Evolutionary conservation across 1,140 invertebrate genomes (phyloP).

Genomic region (Papilio polytes): DNA sequence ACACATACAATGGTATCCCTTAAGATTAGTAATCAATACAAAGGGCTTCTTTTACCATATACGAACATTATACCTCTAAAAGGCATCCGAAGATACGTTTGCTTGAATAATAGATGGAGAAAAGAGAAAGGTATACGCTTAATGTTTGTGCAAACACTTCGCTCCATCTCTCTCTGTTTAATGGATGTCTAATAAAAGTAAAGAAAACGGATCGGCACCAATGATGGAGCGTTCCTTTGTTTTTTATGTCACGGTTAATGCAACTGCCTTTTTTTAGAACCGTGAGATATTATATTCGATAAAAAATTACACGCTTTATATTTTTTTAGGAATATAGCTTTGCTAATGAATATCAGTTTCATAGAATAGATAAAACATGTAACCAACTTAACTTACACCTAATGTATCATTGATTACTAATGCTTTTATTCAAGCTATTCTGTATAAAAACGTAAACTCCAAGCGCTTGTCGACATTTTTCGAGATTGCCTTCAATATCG

Average conservation of each 20-base stretch:
- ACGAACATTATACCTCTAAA: not conserved
- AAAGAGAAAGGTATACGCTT: not conserved
- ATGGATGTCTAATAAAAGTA: conserved; percentile 3
- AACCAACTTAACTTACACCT: no score
- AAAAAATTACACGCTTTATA: no score
- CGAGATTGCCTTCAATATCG: no score
- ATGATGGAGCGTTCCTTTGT: not conserved
- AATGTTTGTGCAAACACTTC: conserved; percentile 9
- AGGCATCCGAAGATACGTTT: not conserved
- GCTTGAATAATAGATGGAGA: conserved; percentile 8
- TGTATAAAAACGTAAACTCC: no score
- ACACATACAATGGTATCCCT: not conserved
- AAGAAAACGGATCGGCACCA: not conserved
- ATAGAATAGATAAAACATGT: no score
- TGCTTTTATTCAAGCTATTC: no score
- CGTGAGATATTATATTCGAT: not conserved
- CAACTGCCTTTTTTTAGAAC: not conserved
- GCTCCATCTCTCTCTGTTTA: not conserved
- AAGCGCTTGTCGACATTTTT: no score
- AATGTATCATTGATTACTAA: no score
- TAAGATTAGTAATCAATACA: not conserved
- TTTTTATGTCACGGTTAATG: not conserved
- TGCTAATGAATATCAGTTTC: no score
- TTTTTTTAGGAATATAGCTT: no score
- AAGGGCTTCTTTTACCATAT: not conserved